Conservation (phyloP, 92 coral and sea anemone genomes). For the Siderastrea radians region DNA sequence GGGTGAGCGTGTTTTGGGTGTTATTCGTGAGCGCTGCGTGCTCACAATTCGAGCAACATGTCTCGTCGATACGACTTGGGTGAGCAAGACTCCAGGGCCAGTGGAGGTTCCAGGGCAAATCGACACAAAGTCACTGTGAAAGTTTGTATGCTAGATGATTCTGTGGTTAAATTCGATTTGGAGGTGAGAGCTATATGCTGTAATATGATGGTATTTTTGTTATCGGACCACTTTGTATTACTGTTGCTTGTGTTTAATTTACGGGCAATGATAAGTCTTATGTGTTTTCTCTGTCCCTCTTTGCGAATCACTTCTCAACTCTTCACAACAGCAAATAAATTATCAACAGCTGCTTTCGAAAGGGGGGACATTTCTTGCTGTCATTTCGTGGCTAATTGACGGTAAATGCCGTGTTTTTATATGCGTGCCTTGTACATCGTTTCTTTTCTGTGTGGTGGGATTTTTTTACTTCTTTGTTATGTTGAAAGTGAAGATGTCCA, state of each 20-base stretch:
- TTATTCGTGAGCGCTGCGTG: constrained; percentile 2
- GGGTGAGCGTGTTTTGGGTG: not conserved
- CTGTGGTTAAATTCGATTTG: constrained; percentile 97
- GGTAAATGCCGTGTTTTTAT: not conserved
- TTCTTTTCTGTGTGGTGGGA: not conserved
- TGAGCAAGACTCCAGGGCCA: constrained; percentile 78
- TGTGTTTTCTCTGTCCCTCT: not conserved
- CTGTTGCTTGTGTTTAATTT: constrained; percentile 1
- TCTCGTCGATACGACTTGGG: constrained; percentile 87
- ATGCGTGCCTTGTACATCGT: not conserved
- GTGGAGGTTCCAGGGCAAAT: constrained; percentile 66
- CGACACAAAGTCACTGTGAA: constrained; percentile 87
- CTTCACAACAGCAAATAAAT: constrained; percentile 2
- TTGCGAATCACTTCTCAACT: not conserved
- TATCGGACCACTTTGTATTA: not conserved
- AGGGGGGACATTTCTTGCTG: not conserved
- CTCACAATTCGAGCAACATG: constrained; percentile 49
- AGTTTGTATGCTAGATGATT: constrained; percentile 97
- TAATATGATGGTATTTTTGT: not conserved
- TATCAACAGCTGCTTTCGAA: constrained; percentile 24
- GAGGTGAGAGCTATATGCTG: constrained; percentile 77
- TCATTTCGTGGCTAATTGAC: not conserved
- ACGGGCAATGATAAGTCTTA: not conserved
- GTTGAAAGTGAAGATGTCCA: constrained; percentile 1
- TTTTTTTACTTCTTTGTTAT: not conserved